These are phyloP conservation scores for Lutraria lutraria DNA, from an alignment of 2,888 invertebrate genomes.

Conservation along the genomic window DNA sequence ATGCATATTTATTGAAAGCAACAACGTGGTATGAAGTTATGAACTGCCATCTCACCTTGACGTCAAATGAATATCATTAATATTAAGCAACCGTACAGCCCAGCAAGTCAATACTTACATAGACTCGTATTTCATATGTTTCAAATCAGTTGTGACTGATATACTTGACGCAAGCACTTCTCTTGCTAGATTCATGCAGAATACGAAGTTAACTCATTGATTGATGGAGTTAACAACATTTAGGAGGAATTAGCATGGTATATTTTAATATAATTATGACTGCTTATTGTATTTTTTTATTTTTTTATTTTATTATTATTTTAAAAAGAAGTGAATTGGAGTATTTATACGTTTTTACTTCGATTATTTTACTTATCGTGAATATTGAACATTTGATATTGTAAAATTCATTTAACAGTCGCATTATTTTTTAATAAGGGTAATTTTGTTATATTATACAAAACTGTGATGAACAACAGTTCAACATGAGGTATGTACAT, in stretches of 20 bases:
- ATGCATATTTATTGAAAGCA: neutral
- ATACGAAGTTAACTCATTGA: neutral
- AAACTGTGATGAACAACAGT: no score
- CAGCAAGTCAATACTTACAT: neutral
- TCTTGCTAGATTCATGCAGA: no score
- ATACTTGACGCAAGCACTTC: no score
- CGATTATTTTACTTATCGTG: no score
- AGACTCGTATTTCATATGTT: no score
- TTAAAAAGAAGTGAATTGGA: neutral
- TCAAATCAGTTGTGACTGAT: no score
- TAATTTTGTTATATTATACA: no score
- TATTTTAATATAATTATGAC: neutral
- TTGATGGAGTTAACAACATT: neutral
- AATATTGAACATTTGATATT: no score
- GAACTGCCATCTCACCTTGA: neutral
- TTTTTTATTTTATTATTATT: neutral
- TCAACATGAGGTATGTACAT: no score
- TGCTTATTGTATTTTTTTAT: neutral
- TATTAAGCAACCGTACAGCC: neutral
- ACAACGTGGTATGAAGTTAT: neutral
- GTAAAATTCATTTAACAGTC: no score
- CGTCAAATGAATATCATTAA: neutral
- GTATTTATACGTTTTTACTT: no score
- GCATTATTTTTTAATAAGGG: no score
- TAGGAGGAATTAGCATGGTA: slow-evolving; percentile 10